Percentiles rank a stretch among this genome's conserved stretches.
Evolutionary conservation across 2,797 vertebrate species (phyloP).

Genomic region (Aldrovandia affinis): DNA sequence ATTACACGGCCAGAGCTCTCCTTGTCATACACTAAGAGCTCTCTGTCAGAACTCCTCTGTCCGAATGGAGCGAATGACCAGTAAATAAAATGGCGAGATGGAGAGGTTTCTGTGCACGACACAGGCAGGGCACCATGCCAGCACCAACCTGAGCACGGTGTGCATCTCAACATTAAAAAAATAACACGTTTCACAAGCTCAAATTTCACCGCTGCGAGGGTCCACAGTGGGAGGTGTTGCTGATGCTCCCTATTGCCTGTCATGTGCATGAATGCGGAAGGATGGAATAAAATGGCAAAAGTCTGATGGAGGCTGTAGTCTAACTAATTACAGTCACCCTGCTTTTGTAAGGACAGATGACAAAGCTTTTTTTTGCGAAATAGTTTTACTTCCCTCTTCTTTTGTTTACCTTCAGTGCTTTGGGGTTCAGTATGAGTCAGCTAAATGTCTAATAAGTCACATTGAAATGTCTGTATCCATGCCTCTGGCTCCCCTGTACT

Average conservation of each 20-base stretch:
- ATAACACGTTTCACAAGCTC: background rate
- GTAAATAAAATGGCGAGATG: slow-evolving; percentile 3
- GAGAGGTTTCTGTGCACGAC: background rate
- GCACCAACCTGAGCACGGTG: background rate
- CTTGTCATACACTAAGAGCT: slow-evolving; percentile 25
- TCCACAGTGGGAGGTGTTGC: slow-evolving; percentile 23
- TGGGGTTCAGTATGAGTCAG: slow-evolving; percentile 49
- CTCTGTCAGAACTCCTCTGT: background rate
- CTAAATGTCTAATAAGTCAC: slow-evolving; percentile 51
- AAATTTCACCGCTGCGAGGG: slow-evolving; percentile 29
- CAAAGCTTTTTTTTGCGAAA: slow-evolving; percentile 24
- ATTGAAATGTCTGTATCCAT: slow-evolving; percentile 43
- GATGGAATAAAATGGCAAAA: slow-evolving; percentile 19
- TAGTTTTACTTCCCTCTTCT: slow-evolving; percentile 9
- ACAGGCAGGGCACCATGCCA: background rate
- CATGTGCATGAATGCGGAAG: background rate
- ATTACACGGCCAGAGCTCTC: slow-evolving; percentile 31
- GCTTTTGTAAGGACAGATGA: slow-evolving; percentile 36
- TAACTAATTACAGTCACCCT: slow-evolving; percentile 46
- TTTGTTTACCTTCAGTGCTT: slow-evolving; percentile 29
- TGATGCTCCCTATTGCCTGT: slow-evolving; percentile 31
- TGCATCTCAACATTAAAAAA: background rate
- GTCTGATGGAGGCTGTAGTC: slow-evolving; percentile 30
- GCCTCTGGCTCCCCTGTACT: slow-evolving; percentile 32
- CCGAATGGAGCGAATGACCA: slow-evolving; percentile 12